Conservation (phyloP, 2,888 invertebrate species). For the Icerya purchasi region DNA sequence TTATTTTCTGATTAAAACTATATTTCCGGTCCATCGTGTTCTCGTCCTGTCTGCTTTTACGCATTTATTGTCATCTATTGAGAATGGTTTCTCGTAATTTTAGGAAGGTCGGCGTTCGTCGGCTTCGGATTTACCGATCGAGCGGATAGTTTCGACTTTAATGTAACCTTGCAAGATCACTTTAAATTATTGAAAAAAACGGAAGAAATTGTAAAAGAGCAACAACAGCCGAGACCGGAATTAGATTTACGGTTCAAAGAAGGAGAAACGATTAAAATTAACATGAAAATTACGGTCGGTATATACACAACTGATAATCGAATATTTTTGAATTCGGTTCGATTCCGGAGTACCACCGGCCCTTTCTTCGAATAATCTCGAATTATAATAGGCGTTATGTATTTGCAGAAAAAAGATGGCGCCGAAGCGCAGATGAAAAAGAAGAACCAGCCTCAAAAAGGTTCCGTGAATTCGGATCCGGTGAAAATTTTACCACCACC, state of each 20-base stretch:
- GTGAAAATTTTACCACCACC: constrained; percentile 58
- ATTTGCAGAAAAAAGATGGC: constrained; percentile 64
- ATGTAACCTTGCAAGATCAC: constrained; percentile 94
- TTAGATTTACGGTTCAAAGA: constrained; percentile 95
- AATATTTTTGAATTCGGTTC: neutral
- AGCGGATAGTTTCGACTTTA: constrained; percentile 95
- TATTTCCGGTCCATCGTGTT: no score
- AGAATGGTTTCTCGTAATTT: constrained; percentile 16
- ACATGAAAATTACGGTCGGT: constrained; percentile 82
- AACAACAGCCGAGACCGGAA: constrained; percentile 44
- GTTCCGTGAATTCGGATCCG: constrained; percentile 53
- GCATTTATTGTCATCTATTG: no score
- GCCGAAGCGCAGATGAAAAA: constrained; percentile 45
- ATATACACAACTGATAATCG: neutral
- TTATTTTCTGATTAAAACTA: no score
- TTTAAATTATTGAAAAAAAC: constrained; percentile 82
- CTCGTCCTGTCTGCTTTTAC: no score
- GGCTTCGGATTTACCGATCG: constrained; percentile 94
- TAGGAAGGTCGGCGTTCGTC: constrained; percentile 74
- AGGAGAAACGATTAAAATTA: constrained; percentile 97
- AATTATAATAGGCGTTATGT: constrained; percentile 12
- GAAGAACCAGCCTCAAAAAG: constrained; percentile 24
- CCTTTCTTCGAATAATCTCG: neutral
- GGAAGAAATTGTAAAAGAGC: constrained; percentile 56
- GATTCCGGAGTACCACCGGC: neutral